These are phyloP conservation scores for Halictus ligatus DNA, from an alignment of 2,888 invertebrate species.

Conservation along the genomic window DNA sequence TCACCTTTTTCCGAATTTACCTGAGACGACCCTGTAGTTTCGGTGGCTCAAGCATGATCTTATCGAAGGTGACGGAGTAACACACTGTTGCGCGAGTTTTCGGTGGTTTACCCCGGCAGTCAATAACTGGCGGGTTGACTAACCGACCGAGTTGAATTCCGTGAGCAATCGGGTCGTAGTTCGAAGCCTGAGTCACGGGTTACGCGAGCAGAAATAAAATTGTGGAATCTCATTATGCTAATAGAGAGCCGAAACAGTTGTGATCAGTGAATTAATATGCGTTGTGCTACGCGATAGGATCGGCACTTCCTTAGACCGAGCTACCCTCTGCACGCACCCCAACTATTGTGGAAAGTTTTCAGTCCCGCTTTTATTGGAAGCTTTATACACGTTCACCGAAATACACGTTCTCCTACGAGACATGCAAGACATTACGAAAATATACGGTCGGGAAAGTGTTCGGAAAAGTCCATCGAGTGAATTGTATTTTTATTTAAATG, in stretches of 20 bases:
- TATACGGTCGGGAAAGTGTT: background rate
- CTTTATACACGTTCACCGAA: background rate
- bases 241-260: conserved; percentile 10
- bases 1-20: too few relatives aligned
- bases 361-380: background rate
- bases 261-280: conserved; percentile 29
- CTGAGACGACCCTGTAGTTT: background rate
- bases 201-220: conserved; percentile 10
- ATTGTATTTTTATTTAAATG: background rate
- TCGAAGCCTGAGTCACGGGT: background rate
- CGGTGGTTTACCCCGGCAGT: conserved; percentile 28
- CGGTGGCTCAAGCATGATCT: background rate
- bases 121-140: conserved; percentile 41
- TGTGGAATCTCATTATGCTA: conserved; percentile 34
- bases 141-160: conserved; percentile 47
- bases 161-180: conserved; percentile 41
- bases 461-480: background rate
- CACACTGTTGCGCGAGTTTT: conserved; percentile 42
- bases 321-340: background rate
- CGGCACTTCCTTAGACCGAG: background rate
- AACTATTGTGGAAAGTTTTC: background rate
- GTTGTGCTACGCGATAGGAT: background rate
- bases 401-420: background rate
- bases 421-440: background rate
- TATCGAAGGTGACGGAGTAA: background rate